Base-by-base conservation (phyloP, 2,797 vertebrate genomes). In the Notamacropus eugenii region DNA sequence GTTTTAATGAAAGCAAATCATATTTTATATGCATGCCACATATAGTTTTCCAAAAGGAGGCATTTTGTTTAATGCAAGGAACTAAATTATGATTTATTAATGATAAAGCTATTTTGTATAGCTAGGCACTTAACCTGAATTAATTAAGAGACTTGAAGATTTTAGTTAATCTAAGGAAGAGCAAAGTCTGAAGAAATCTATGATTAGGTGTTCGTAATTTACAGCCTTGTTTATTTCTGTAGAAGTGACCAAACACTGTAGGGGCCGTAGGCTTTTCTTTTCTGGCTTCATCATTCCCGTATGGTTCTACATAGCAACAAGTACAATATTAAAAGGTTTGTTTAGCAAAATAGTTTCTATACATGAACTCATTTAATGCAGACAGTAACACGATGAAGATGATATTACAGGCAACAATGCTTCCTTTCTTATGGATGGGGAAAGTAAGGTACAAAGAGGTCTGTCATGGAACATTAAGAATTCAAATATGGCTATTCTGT, bases 91-190 rank as follows among this genome's bases (percentile, higher is more conserved):
- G 94, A 40, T 94, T 97, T 97, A 97, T 95, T 97, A 94, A 95
- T 92, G 94, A 94, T 94, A 97, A 94, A 14, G 67, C 94, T 27
- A 6, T 96, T 96, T 95, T 95, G 27, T 28, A 5, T 94, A 50
- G 94, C 93, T 97, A 95, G 95, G 95, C 93, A 55, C 94, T 97
- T 97, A 97, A 94, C 94, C 55, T 67, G 40, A 93, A 93, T 59
- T 96, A 90, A 94, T 96, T 96, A 95, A 92, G 34, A 95, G 57
- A 59, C 91, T 82, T 90, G 67, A 96, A 27, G 14, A 96, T 93
- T 96, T 96, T 91, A 90, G 59, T 94, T 97, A 96, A 92, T 91
- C 22, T 82, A 93, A 94, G 55, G 92, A 94, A 96, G 92, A 52
- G 5, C 95, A 93, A 55, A 82, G 9, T 5, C 62, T 40, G 46